Evolutionary conservation across 2,113 vertebrate genomes (phyloP), one percentile per base, ranked within the genome.

Genomic region (Stegastes partitus): DNA sequence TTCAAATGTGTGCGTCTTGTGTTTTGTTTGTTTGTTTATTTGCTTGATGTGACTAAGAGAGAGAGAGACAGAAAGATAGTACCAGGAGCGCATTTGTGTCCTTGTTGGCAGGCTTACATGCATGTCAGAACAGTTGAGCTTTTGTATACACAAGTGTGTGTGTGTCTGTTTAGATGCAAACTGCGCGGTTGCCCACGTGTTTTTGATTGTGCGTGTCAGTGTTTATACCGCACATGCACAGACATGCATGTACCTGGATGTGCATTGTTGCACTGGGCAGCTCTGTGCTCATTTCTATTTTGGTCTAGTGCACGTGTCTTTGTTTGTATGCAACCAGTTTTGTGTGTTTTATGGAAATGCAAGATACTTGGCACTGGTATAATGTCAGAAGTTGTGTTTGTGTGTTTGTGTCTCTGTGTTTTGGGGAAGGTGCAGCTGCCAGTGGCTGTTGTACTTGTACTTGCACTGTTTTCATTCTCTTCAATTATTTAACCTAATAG

Each of bases 401-500:
- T 47, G 44, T 53, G 19, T 45, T 31, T 62, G 47, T 63, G 0
- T 39, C 25, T 23, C 14, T 39, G 39, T 69, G 49, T 45, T 66
- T 56, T 11, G 22, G 28, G 42, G 22, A 67, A 68, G 34, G 44
- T 51, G 44, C 23, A 53, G 54, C 54, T 68, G 62, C 44, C 58
- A 44, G n/a, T 51, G 0, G 68, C 10, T 68, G 53, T 42, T 86
- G 57, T 68, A 65, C 44, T 55, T 76, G 45, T 7, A 25, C 57
- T 75, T 81, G 64, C 67, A 25, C 49, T 55, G 58, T 70, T 83
- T 85, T 86, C 18, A 68, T 70, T 82, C 68, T 62, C 39, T 72
- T 87, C 21, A 78, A 83, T 78, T 78, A 88, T 90, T 91, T 61
- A 90, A 26, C 51, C 7, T 55, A 66, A 81, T 28, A 75, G 63